Evolutionary conservation across 2,888 invertebrate genomes (phyloP), one percentile per base, ranked within the genome.

Genomic region (Tyria jacobaeae): DNA sequence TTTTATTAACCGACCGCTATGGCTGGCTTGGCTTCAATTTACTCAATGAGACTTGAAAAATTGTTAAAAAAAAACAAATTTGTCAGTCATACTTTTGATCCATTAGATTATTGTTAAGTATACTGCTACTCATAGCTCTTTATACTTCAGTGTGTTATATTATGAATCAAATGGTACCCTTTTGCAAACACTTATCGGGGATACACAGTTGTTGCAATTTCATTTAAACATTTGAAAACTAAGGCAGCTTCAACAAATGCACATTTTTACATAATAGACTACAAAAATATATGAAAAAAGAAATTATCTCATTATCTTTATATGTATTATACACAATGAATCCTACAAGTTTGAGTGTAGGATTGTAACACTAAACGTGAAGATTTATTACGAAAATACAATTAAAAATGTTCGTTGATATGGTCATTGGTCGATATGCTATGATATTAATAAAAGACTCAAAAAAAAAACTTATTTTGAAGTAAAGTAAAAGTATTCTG

Each of bases 311-410:
- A 48, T 27, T 21, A 35, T 52, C 21, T 21, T 54, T 60, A n/a
- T n/a, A n/a, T n/a, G n/a, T n/a, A n/a, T n/a, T n/a, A 60, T 60
- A 12, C 49, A 60, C 60, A 60, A 48, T 6, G 24, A 58, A 39
- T 5, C 39, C 49, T 60, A 41, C 49, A 39, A 49, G 60, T 60
- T 41, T 54, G 24, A 54, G 54, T 14, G 41, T 21, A 54, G 49
- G 37, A 24, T 14, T 21, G 27, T 39, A 37, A 37, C 17, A 24
- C 35, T 4, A 21, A 57, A 17, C 49, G 49, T 17, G 27, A 27
- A 25, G 21, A 5, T 15, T 37, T 35, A 48, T 24, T 10, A 35
- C n/a, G 9, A 34, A 12, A 24, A 6, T 48, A 25, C 12, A 35
- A 35, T 25, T 12, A 31, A 35, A n/a, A 31, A 56, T 15, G 25